Evolutionary conservation across 2,797 vertebrate genomes (phyloP).

Genomic region (Rhinophrynus dorsalis): DNA sequence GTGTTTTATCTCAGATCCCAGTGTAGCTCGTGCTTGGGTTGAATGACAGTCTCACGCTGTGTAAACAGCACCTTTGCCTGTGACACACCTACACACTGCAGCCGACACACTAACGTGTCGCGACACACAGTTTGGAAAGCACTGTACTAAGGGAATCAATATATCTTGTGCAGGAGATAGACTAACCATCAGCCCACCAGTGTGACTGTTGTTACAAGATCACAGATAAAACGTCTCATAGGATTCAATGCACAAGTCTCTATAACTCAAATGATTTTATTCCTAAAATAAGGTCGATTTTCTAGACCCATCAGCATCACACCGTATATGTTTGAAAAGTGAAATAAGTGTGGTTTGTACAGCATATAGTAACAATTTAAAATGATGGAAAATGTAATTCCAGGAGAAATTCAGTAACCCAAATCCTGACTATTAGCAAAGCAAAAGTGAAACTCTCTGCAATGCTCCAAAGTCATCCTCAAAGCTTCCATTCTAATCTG

Average conservation of each 20-base stretch:
- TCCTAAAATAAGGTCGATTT: background rate
- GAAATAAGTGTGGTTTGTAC: background rate
- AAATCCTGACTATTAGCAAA: background rate
- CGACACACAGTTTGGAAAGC: no score
- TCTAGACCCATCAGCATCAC: background rate
- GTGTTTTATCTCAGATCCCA: no score
- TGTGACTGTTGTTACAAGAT: background rate
- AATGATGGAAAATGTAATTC: slow-evolving; percentile 16
- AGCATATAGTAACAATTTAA: background rate
- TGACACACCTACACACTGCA: no score
- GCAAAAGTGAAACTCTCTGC: background rate
- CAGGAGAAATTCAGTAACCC: background rate
- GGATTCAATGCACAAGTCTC: background rate
- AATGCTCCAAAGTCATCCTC: background rate
- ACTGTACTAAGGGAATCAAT: no score
- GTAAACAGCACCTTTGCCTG: no score
- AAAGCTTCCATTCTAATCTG: background rate
- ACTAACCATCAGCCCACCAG: no score
- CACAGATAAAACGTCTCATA: background rate
- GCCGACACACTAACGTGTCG: no score
- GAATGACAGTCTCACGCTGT: no score
- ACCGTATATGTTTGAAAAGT: background rate
- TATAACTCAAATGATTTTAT: background rate
- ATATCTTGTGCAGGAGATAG: no score
- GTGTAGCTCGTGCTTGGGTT: no score